phyloP scores from a whole-genome alignment of 2,113 vertebrate genomes.

The Tragulus kanchil region DNA sequence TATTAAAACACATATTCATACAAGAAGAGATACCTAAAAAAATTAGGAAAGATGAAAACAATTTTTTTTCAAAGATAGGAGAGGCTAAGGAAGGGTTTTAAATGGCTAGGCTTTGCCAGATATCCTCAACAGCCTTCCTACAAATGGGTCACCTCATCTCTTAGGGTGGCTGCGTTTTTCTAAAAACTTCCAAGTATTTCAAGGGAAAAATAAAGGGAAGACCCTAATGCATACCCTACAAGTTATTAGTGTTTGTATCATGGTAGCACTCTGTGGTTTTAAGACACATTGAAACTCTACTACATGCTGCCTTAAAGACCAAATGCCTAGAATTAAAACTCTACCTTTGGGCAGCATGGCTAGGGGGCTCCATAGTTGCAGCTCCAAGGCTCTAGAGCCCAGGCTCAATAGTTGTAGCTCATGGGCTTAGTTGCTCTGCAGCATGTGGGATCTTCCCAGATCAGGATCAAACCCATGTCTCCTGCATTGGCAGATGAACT shows the following conservation, averaged over 20 bases:
- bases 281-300: conserved; percentile 68
- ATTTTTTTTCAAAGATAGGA: not conserved
- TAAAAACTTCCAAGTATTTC: conserved; percentile 62
- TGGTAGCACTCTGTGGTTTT: conserved; percentile 64
- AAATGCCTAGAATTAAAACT: not conserved
- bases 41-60: not conserved
- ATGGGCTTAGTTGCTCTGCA: no score
- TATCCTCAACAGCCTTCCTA: conserved; percentile 32
- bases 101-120: not conserved
- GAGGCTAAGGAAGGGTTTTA: not conserved
- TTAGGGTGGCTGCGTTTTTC: conserved; percentile 48
- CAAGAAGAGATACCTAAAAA: not conserved
- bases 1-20: conserved; percentile 10
- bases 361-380: no score
- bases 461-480: no score
- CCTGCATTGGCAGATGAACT: no score
- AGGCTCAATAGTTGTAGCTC: no score
- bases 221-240: not conserved
- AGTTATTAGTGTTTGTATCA: conserved; percentile 59
- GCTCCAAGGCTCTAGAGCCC: no score
- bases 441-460: no score
- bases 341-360: no score
- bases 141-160: not conserved
- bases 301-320: conserved; percentile 77
- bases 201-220: not conserved